phyloP scores from a whole-genome alignment of 2,797 vertebrate species.

The Gobionotothen gibberifrons region DNA sequence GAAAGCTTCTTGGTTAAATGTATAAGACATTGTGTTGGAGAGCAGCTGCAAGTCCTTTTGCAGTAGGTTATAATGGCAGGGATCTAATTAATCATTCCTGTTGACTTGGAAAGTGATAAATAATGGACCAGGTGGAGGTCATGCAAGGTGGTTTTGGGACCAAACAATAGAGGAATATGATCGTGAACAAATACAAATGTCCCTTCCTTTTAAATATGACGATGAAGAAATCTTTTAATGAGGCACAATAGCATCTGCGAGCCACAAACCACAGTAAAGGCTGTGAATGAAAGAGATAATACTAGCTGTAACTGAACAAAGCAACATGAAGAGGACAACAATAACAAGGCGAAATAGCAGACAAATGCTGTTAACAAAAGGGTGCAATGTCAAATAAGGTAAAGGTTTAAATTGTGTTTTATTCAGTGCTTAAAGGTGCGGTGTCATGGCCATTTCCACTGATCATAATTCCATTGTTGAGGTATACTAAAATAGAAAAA shows the following conservation, averaged over 20 bases:
- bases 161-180: background rate
- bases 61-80: too few relatives aligned
- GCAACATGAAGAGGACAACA: background rate
- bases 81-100: too few relatives aligned
- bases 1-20: background rate
- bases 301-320: background rate
- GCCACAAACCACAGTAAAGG: constrained; percentile 10
- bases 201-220: background rate
- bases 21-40: background rate
- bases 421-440: fast-evolving
- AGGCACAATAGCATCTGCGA: background rate
- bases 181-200: background rate
- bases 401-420: too few relatives aligned
- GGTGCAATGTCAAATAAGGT: background rate
- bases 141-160: background rate
- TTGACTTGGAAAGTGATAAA: too few relatives aligned
- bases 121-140: background rate
- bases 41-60: background rate
- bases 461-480: too few relatives aligned
- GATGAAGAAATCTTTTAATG: background rate
- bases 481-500: too few relatives aligned
- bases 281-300: background rate
- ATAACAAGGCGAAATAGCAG: background rate
- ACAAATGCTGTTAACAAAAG: background rate
- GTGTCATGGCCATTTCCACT: too few relatives aligned